Percentiles rank a stretch among this genome's conserved stretches.
phyloP scores from a whole-genome alignment of 1,140 invertebrate species.

The Pygmarrhopalites habei region DNA sequence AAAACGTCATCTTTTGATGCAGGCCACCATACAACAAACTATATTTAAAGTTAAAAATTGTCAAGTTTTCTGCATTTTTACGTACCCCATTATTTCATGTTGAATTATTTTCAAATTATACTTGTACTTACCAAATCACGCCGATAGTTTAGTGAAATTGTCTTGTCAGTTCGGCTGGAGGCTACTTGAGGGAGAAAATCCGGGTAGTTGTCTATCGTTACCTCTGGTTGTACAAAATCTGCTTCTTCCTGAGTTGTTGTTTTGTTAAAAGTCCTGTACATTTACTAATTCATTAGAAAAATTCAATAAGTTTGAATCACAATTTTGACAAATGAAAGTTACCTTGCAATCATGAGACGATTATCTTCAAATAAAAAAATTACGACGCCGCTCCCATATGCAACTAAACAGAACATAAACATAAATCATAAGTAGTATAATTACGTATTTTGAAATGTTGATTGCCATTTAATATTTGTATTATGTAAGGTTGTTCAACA shows the following conservation, averaged over 20 bases:
- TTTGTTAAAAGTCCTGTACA: no score
- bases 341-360: conserved; percentile 28
- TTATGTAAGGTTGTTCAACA: no score
- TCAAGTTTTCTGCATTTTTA: not conserved
- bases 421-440: no score
- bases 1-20: conserved; percentile 35
- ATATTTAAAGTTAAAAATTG: no score
- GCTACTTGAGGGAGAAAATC: conserved; percentile 24
- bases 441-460: no score
- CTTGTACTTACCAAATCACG: conserved; percentile 17
- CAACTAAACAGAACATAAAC: conserved; percentile 19
- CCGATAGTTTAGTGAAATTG: conserved; percentile 19
- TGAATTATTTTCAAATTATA: not conserved
- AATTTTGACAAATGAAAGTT: not conserved
- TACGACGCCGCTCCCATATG: conserved; percentile 23
- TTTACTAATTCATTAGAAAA: no score
- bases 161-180: conserved; percentile 18
- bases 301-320: no score
- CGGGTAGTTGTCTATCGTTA: conserved; percentile 20
- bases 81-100: not conserved
- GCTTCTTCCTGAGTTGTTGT: no score
- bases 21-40: conserved; percentile 37
- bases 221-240: conserved; percentile 25
- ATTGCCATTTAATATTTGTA: no score
- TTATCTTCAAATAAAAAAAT: conserved; percentile 31